phyloP scores from a whole-genome alignment of 2,113 vertebrate genomes.

The Channa argus region DNA sequence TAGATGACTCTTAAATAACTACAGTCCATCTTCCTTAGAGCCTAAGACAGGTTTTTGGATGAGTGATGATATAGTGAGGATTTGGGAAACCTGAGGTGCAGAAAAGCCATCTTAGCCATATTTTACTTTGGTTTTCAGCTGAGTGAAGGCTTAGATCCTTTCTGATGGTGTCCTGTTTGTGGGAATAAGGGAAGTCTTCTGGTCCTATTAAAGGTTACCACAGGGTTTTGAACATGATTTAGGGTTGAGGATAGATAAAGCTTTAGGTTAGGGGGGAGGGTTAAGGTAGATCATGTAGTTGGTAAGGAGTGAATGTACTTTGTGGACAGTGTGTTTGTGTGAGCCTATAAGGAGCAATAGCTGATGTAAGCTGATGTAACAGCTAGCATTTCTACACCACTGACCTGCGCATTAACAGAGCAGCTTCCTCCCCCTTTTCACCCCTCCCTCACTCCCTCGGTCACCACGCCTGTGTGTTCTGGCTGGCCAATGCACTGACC shows the following conservation, averaged over 20 bases:
- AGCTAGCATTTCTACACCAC: constrained; percentile 69
- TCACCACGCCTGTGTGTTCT: constrained; percentile 73
- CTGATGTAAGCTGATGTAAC: constrained; percentile 72
- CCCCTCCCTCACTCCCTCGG: constrained; percentile 26
- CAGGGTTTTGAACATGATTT: not conserved
- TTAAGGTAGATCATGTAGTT: not conserved
- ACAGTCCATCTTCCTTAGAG: too few relatives aligned
- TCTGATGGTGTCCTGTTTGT: too few relatives aligned
- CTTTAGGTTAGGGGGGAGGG: not conserved
- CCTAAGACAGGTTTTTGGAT: not conserved
- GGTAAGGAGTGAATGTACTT: constrained; percentile 5
- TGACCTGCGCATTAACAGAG: constrained; percentile 67
- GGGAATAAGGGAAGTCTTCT: not conserved
- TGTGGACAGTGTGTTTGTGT: constrained; percentile 14
- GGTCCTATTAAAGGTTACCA: not conserved
- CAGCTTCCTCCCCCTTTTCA: constrained; percentile 21
- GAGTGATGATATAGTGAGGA: not conserved
- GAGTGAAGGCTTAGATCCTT: too few relatives aligned
- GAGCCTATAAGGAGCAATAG: constrained; percentile 35
- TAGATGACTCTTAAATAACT: too few relatives aligned
- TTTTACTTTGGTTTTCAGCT: not conserved
- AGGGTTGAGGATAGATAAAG: not conserved
- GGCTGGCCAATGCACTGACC: constrained; percentile 77
- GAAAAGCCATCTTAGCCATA: not conserved
- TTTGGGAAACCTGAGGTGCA: not conserved